Evolutionary conservation across 2,888 invertebrate genomes (phyloP).

Genomic region (Eupithecia exiguata): DNA sequence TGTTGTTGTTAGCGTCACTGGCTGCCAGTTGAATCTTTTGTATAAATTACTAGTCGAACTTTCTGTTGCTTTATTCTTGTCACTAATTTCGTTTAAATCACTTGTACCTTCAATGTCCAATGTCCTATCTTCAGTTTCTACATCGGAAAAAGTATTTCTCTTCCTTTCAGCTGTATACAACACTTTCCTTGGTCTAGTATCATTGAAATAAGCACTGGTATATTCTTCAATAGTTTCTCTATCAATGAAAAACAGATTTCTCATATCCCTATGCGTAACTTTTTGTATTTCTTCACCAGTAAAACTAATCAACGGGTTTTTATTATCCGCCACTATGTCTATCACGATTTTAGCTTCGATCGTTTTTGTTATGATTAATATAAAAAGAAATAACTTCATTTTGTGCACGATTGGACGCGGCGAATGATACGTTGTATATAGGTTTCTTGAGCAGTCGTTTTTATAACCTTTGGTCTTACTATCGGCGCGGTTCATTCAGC

Average conservation of each 20-base stretch:
- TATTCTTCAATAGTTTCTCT: slow-evolving; percentile 23
- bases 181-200: slow-evolving; percentile 27
- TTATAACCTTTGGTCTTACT: slow-evolving; percentile 32
- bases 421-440: slow-evolving; percentile 21
- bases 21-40: slow-evolving; percentile 25
- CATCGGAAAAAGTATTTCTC: not conserved
- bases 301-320: slow-evolving; percentile 18
- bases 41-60: not conserved
- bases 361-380: slow-evolving; percentile 17
- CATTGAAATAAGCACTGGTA: slow-evolving; percentile 20
- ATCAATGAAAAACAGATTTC: slow-evolving; percentile 22
- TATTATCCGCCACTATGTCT: slow-evolving; percentile 19
- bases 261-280: slow-evolving; percentile 13
- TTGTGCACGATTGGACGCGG: slow-evolving; percentile 21
- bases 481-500: slow-evolving; percentile 18
- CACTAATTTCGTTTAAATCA: not conserved
- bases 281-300: slow-evolving; percentile 16
- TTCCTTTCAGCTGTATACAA: slow-evolving; percentile 13
- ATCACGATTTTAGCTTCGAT: slow-evolving; percentile 27
- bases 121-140: not conserved
- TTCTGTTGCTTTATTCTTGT: not conserved
- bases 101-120: not conserved
- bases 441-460: slow-evolving; percentile 8
- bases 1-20: slow-evolving; percentile 17
- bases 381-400: slow-evolving; percentile 26